Conservation (phyloP, 1,140 invertebrate species). For the Carcinoscorpius rotundicauda region DNA sequence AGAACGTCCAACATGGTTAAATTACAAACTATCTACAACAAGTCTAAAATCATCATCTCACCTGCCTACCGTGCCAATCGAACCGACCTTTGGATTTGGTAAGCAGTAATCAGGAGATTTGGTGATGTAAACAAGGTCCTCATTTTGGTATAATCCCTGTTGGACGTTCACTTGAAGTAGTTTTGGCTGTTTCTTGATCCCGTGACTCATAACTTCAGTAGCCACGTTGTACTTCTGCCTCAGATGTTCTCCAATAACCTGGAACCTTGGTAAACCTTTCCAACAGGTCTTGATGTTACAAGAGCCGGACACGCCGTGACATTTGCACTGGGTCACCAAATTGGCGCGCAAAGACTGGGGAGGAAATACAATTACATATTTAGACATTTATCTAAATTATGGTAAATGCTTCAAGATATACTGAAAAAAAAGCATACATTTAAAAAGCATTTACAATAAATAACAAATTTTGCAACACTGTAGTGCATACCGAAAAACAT, state of each 20-base stretch:
- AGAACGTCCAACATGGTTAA: too few relatives aligned
- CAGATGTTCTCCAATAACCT: slow-evolving; percentile 30
- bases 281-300: slow-evolving; percentile 53
- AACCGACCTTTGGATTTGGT: slow-evolving; percentile 40
- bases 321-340: slow-evolving; percentile 48
- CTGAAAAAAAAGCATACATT: too few relatives aligned
- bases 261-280: slow-evolving; percentile 44
- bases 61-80: slow-evolving; percentile 49
- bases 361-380: too few relatives aligned
- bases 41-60: slow-evolving; percentile 23
- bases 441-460: too few relatives aligned
- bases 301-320: slow-evolving; percentile 52
- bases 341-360: slow-evolving; percentile 31
- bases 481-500: too few relatives aligned
- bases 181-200: neutral
- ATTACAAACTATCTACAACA: too few relatives aligned
- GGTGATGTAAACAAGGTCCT: slow-evolving; percentile 38
- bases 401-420: too few relatives aligned
- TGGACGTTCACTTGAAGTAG: slow-evolving; percentile 21
- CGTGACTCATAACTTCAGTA: slow-evolving; percentile 26
- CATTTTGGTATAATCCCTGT: slow-evolving; percentile 25
- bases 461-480: too few relatives aligned
- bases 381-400: too few relatives aligned
- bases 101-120: slow-evolving; percentile 32
- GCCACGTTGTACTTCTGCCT: slow-evolving; percentile 32